phyloP scores from a whole-genome alignment of 2,797 vertebrate species.

The Crenichthys baileyi region DNA sequence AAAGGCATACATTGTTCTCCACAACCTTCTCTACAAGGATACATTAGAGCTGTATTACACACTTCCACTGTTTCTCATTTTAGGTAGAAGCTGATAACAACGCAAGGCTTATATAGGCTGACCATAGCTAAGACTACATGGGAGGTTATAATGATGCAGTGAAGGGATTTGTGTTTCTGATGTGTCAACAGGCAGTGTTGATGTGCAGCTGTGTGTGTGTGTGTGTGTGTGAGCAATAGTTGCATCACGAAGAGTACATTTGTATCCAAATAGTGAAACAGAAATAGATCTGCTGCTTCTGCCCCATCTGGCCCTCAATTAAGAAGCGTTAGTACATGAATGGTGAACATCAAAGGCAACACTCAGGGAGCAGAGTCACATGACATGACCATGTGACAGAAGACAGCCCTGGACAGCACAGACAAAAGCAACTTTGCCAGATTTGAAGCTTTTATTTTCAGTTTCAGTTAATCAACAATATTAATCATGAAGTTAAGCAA shows the following conservation, averaged over 20 bases:
- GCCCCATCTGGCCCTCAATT: neutral
- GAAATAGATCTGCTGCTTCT: neutral
- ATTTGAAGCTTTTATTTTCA: neutral
- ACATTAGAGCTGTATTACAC: conserved; percentile 78
- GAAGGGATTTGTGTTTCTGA: conserved; percentile 7
- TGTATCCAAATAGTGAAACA: neutral
- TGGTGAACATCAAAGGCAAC: neutral
- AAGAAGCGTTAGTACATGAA: neutral
- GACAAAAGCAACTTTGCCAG: neutral
- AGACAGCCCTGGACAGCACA: neutral
- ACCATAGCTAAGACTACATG: conserved; percentile 44
- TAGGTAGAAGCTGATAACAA: conserved; percentile 65
- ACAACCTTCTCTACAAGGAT: conserved; percentile 65
- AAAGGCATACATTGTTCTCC: conserved; percentile 75
- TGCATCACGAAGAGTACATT: neutral
- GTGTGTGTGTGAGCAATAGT: neutral
- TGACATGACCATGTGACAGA: neutral
- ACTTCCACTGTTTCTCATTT: conserved; percentile 68
- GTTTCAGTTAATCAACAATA: too few relatives aligned
- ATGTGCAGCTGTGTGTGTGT: neutral
- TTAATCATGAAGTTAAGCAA: neutral
- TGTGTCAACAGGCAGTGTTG: neutral
- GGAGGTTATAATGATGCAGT: conserved; percentile 38
- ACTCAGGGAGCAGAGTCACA: neutral
- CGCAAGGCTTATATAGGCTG: conserved; percentile 63